Evolutionary conservation across 1,140 invertebrate genomes (phyloP).

Genomic region (Zaprionus nigranus): DNA sequence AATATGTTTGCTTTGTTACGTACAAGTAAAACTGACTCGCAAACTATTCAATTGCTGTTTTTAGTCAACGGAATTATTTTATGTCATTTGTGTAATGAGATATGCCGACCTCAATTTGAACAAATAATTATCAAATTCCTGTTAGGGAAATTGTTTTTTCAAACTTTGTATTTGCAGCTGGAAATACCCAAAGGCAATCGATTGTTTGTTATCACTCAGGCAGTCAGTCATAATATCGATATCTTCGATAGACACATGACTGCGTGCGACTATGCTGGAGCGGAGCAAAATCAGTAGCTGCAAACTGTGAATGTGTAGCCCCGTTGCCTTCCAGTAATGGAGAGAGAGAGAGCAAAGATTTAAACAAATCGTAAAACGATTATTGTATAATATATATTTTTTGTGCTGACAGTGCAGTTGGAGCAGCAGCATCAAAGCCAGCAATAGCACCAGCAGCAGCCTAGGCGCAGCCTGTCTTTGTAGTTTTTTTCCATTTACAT

Average conservation of each 20-base stretch:
- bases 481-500: conserved; percentile 28
- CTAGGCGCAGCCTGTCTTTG: conserved; percentile 2
- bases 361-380: conserved; percentile 34
- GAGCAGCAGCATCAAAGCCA: neutral
- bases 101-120: neutral
- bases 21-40: neutral
- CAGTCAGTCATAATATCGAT: conserved; percentile 25
- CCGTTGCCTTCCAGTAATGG: neutral
- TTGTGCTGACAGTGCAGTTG: conserved; percentile 23
- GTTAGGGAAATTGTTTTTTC: neutral
- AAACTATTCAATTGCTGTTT: neutral
- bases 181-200: conserved; percentile 19
- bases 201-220: neutral
- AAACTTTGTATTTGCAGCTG: conserved; percentile 16
- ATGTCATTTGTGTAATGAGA: conserved; percentile 25
- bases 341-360: conserved; percentile 1
- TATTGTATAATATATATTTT: conserved; percentile 36
- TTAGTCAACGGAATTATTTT: neutral
- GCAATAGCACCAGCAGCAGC: neutral
- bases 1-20: conserved; percentile 14
- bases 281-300: conserved; percentile 26
- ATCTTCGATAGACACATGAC: conserved; percentile 35
- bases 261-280: conserved; percentile 38
- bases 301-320: conserved; percentile 16
- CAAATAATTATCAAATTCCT: neutral